Evolutionary conservation across 2,888 invertebrate genomes (phyloP), one percentile per base, ranked within the genome.

Genomic region (Drosophila neonasuta): DNA sequence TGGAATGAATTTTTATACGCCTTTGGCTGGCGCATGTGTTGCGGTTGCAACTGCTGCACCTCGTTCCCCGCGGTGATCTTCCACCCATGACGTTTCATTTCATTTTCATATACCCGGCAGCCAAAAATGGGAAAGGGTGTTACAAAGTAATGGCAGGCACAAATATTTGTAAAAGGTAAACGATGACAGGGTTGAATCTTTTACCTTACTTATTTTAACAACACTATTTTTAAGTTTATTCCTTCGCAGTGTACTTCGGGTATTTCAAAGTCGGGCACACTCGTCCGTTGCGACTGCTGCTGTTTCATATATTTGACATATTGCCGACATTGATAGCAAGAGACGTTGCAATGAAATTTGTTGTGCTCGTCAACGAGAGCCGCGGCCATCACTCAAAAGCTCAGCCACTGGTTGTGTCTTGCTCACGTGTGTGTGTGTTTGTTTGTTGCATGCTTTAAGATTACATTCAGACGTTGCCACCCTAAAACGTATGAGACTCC

Each of bases 261-360:
- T 36, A 36, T n/a, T 5, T 4, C 36, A n/a, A 2, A 36, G 36
- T 36, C 36, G 36, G n/a, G n/a, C 2, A 32, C 32, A 11, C 32
- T 32, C 32, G 3, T 10, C 3, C 1, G 36, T 2, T 80, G 81
- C 59, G 55, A 29, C 39, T 52, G 30, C 61, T 74, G 59, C 59
- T 55, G 74, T 71, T 36, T 36, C 36, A 36, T 36, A 36, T 58
- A 55, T 68, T 73, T 85, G 79, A 85, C 79, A 80, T 79, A 83
- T 86, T 77, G 86, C 73, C 80, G 77, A 77, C 87, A 85, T 79
- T 83, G 86, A 86, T 79, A 80, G 86, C 68, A 83, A 60, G 79
- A 83, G 79, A 82, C 76, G 83, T 78, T 79, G 88, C 86, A 82
- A 73, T 74, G 86, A 80, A 83, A 88, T 86, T 88, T 76, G 86